Percentiles rank a stretch among this genome's conserved stretches.
Conservation (phyloP, 2,888 invertebrate species). For the Cosmia pyralina region DNA sequence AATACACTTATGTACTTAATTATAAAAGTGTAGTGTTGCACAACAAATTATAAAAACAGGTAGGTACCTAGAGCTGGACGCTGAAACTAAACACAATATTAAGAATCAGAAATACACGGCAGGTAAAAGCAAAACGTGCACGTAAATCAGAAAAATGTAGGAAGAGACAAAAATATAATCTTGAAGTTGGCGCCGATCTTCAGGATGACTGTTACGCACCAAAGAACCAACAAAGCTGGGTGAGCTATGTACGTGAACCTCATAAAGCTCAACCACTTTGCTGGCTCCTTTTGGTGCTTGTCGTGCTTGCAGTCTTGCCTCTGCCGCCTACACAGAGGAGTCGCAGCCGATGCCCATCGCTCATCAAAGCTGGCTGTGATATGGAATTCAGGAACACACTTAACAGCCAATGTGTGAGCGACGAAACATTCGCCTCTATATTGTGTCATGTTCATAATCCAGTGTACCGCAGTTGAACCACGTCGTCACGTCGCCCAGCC, state of each 20-base stretch:
- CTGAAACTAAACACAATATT: too few relatives aligned
- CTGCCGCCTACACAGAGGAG: not conserved
- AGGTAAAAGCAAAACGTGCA: too few relatives aligned
- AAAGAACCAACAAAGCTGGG: constrained; percentile 96
- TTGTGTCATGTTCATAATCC: not conserved
- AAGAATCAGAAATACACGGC: too few relatives aligned
- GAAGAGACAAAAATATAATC: too few relatives aligned
- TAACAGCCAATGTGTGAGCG: constrained; percentile 98
- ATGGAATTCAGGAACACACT: constrained; percentile 93
- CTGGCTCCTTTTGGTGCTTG: constrained; percentile 82
- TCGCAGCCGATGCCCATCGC: constrained; percentile 86
- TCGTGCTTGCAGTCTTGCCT: constrained; percentile 3
- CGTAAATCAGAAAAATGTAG: too few relatives aligned
- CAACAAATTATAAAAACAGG: too few relatives aligned
- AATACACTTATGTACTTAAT: too few relatives aligned
- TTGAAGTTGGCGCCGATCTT: too few relatives aligned
- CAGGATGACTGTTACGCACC: too few relatives aligned
- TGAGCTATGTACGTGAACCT: constrained; percentile 96
- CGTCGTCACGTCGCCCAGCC: constrained; percentile 88
- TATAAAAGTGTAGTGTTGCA: too few relatives aligned
- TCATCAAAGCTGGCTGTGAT: constrained; percentile 99
- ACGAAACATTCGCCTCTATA: constrained; percentile 72
- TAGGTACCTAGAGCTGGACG: too few relatives aligned
- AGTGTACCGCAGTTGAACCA: constrained; percentile 9
- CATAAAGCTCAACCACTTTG: constrained; percentile 96